phyloP scores from a whole-genome alignment of 92 coral and sea anemone genomes.

The Siderastrea radians region DNA sequence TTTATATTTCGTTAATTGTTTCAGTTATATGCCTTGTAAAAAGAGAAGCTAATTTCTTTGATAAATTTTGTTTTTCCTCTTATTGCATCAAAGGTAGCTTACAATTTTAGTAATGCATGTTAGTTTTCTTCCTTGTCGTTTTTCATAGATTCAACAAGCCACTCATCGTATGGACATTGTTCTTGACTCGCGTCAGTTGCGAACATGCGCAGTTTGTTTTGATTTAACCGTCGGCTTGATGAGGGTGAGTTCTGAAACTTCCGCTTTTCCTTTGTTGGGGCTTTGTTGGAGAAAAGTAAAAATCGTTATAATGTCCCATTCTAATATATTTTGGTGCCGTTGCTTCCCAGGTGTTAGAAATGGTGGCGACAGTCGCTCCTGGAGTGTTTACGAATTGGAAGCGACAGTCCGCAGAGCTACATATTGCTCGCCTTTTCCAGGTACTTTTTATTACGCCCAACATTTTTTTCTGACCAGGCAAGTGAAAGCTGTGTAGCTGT shows the following conservation, averaged over 20 bases:
- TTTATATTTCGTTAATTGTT: too few species aligned
- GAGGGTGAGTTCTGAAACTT: conserved; percentile 67
- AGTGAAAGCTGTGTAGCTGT: too few species aligned
- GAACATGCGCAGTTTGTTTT: conserved; percentile 99
- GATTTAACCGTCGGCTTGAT: conserved; percentile 97
- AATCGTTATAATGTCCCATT: background rate
- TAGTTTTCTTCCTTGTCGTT: background rate
- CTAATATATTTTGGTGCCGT: background rate
- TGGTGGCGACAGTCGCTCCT: conserved; percentile 94
- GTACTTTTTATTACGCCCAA: conserved; percentile 25
- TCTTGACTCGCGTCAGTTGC: conserved; percentile 90
- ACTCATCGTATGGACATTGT: conserved; percentile 84
- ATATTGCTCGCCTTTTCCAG: conserved; percentile 97
- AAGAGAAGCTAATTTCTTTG: too few species aligned
- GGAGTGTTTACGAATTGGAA: conserved; percentile 98
- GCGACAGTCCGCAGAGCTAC: conserved; percentile 90
- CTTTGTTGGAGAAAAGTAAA: background rate
- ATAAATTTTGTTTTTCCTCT: too few species aligned
- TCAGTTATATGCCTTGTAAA: too few species aligned
- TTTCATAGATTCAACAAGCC: conserved; percentile 84
- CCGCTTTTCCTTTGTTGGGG: background rate
- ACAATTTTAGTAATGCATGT: background rate
- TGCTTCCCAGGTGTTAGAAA: conserved; percentile 86
- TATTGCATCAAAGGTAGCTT: too few species aligned
- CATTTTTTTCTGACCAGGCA: too few species aligned